phyloP scores from a whole-genome alignment of 2,113 vertebrate species.

The Glaucomys volans region DNA sequence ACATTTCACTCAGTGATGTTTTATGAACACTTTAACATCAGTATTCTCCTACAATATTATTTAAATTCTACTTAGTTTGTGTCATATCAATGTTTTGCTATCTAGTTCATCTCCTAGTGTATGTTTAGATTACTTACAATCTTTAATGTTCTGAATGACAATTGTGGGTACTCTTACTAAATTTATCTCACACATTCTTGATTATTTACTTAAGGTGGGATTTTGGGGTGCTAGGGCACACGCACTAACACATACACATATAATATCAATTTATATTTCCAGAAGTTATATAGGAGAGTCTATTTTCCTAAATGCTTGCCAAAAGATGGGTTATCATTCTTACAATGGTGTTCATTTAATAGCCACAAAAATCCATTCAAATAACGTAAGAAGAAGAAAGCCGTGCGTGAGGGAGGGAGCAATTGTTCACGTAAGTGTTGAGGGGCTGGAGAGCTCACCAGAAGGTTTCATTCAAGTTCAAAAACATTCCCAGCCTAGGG shows the following conservation, averaged over 20 bases:
- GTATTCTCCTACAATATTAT: background rate
- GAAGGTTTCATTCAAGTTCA: background rate
- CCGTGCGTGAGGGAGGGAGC: too few relatives aligned
- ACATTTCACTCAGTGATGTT: background rate
- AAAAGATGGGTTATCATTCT: conserved; percentile 39
- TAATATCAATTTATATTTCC: background rate
- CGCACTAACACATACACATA: too few relatives aligned
- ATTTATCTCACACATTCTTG: background rate
- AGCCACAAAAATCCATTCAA: background rate
- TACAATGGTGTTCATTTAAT: background rate
- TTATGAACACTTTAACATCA: conserved; percentile 11
- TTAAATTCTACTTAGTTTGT: conserved; percentile 44
- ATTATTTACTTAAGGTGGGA: conserved; percentile 1
- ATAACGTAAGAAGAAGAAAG: background rate
- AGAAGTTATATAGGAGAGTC: background rate
- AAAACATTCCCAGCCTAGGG: background rate
- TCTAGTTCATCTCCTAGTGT: background rate
- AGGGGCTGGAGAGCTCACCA: background rate
- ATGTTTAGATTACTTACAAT: background rate
- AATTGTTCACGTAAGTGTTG: background rate
- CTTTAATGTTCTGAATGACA: conserved; percentile 26
- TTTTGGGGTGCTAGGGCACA: background rate
- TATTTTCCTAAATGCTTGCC: background rate
- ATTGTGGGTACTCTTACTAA: background rate
- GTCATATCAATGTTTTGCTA: background rate